These are phyloP conservation scores for Adelphocoris suturalis DNA, from an alignment of 2,888 invertebrate species.

Conservation along the genomic window DNA sequence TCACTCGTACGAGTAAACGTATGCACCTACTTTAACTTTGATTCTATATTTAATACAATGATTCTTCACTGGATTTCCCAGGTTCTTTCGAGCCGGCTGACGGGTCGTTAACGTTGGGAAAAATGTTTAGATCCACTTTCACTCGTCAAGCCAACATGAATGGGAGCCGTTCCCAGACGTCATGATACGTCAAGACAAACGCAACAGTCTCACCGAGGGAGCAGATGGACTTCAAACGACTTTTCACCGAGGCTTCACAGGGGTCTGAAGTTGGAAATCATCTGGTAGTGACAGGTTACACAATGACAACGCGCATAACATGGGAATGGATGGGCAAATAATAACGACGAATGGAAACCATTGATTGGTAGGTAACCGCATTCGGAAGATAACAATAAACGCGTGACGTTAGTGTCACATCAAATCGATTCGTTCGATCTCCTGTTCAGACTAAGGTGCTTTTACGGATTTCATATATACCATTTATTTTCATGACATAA, in stretches of 20 bases:
- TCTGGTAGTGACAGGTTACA: neutral
- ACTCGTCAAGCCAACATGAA: constrained; percentile 2
- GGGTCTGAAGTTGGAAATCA: neutral
- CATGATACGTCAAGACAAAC: neutral
- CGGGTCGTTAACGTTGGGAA: neutral
- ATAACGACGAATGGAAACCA: neutral
- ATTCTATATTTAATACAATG: too few species aligned
- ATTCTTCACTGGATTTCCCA: neutral
- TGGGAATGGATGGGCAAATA: neutral
- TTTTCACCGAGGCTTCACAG: neutral
- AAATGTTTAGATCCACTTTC: constrained; percentile 18
- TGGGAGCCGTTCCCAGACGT: constrained; percentile 23
- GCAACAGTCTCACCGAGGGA: neutral
- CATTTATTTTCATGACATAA: too few species aligned
- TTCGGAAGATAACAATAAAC: too few species aligned
- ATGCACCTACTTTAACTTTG: too few species aligned
- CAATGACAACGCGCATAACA: neutral
- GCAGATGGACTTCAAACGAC: neutral
- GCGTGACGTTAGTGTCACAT: too few species aligned
- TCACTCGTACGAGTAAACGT: too few species aligned
- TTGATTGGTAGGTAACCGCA: neutral
- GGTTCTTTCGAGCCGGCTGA: neutral
- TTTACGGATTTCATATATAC: too few species aligned
- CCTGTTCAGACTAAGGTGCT: too few species aligned
- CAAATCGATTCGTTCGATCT: too few species aligned